Conservation (phyloP, 2,113 vertebrate species). For the Leptocoma aspasia region DNA sequence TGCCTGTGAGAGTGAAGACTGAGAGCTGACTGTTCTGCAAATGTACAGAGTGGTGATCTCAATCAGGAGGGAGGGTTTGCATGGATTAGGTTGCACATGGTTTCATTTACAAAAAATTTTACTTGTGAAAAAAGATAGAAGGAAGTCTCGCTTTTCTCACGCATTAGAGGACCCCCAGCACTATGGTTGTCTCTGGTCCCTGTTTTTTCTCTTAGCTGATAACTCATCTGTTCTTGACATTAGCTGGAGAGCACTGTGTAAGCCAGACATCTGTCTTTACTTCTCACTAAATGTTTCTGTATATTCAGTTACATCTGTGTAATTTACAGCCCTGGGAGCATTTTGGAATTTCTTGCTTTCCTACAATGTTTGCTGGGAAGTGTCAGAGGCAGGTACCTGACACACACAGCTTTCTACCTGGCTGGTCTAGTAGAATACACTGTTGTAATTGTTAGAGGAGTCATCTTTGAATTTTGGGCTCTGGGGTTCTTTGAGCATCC, state of each 20-base stretch:
- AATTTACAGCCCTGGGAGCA: conserved; percentile 12
- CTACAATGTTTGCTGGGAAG: not conserved
- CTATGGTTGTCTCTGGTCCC: not conserved
- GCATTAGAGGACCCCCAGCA: not conserved
- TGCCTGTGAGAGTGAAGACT: not conserved
- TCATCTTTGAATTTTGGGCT: not conserved
- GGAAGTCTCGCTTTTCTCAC: not conserved
- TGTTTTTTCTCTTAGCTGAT: not conserved
- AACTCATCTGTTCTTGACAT: conserved; percentile 22
- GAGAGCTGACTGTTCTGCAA: not conserved
- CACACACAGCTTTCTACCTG: not conserved
- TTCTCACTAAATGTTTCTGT: not conserved
- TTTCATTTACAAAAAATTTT: not conserved
- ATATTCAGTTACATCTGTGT: not conserved
- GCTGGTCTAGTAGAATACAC: not conserved
- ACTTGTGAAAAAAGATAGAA: not conserved
- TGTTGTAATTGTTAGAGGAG: not conserved
- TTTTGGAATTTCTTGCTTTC: conserved; percentile 30
- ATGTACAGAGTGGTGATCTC: not conserved
- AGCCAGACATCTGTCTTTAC: not conserved
- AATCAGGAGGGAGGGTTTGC: not conserved
- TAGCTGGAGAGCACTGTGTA: not conserved
- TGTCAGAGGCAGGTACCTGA: not conserved
- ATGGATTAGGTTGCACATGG: not conserved
- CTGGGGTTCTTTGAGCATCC: not conserved